Evolutionary conservation across 2,888 invertebrate species (phyloP).

Genomic region (Chloroclysta siterata): DNA sequence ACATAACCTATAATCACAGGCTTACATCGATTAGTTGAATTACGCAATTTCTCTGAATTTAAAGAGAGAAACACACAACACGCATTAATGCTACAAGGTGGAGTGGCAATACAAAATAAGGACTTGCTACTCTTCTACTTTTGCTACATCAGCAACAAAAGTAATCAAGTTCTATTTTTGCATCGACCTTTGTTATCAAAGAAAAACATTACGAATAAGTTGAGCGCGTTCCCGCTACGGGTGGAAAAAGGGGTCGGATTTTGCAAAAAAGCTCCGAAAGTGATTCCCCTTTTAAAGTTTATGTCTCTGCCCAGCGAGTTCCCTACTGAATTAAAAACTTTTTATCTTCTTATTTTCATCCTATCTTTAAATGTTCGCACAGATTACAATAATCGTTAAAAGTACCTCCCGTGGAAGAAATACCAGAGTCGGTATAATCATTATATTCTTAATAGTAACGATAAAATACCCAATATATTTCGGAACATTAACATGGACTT

Average conservation of each 20-base stretch:
- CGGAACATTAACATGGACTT: conserved; percentile 47
- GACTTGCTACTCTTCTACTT: not conserved
- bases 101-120: too few species aligned
- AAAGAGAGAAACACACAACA: not conserved
- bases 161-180: conserved; percentile 36
- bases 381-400: conserved; percentile 45
- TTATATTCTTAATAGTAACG: conserved; percentile 39
- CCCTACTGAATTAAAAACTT: conserved; percentile 43
- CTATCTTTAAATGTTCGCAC: conserved; percentile 42
- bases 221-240: conserved; percentile 41
- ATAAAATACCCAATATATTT: conserved; percentile 43
- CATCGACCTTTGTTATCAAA: conserved; percentile 40
- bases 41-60: conserved; percentile 27
- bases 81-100: too few species aligned
- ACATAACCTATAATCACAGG: conserved; percentile 32
- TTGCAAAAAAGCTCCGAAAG: conserved; percentile 43
- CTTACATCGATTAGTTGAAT: conserved; percentile 35
- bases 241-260: conserved; percentile 43
- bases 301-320: conserved; percentile 45
- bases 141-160: conserved; percentile 15
- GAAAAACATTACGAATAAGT: conserved; percentile 42
- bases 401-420: conserved; percentile 33
- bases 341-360: conserved; percentile 38
- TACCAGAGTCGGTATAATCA: conserved; percentile 33
- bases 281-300: conserved; percentile 47